Conservation (phyloP, 2,113 vertebrate genomes). For the Prionailurus viverrinus region DNA sequence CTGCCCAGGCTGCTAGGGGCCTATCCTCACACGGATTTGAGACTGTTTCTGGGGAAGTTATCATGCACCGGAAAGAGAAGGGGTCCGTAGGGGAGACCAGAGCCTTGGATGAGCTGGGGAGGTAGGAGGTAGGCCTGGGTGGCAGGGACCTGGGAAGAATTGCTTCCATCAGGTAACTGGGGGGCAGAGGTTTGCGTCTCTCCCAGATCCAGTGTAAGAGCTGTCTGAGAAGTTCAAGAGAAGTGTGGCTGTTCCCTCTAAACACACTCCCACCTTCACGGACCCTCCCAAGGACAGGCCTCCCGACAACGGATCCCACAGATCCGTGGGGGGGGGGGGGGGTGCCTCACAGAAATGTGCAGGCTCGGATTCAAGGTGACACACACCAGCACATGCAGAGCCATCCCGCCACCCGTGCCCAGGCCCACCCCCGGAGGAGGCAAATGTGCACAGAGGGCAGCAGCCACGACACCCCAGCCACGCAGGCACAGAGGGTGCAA, state of each 20-base stretch:
- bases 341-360: neutral
- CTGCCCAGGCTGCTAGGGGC: neutral
- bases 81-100: neutral
- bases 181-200: neutral
- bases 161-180: neutral
- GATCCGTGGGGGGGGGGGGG: neutral
- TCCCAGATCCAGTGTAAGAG: neutral
- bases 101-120: neutral
- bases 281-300: conserved; percentile 19
- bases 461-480: neutral
- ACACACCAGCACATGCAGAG: neutral
- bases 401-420: neutral
- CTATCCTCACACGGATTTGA: neutral
- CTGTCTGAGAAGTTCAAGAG: neutral
- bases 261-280: neutral
- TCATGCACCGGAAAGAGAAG: neutral
- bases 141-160: neutral
- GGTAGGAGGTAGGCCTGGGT: neutral
- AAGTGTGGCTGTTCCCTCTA: neutral
- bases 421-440: neutral
- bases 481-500: neutral
- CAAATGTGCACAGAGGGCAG: conserved; percentile 41
- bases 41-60: neutral
- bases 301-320: neutral
- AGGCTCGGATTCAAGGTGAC: conserved; percentile 73